A percentile compares a stretch with the other conserved stretches of the same genome.
Evolutionary conservation across 2,113 vertebrate genomes (phyloP).

Genomic region (Pygoscelis adeliae): DNA sequence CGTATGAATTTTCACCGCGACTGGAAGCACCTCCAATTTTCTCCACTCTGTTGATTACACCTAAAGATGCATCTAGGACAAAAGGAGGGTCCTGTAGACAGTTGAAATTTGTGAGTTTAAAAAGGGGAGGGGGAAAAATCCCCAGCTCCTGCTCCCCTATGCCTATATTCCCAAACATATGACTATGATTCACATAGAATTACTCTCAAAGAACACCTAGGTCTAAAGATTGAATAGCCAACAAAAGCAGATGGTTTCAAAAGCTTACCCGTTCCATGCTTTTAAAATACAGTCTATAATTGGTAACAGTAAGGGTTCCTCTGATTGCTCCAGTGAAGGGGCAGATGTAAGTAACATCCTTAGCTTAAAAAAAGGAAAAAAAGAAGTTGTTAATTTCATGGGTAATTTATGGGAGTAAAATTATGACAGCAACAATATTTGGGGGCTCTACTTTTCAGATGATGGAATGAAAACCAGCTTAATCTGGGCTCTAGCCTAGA

Average conservation of each 20-base stretch:
- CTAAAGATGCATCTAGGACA: conserved; percentile 92
- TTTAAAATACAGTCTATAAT: conserved; percentile 96
- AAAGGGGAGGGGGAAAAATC: conserved; percentile 33
- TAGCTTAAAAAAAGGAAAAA: conserved; percentile 74
- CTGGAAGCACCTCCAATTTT: conserved; percentile 90
- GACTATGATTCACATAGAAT: not conserved
- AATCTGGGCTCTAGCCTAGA: not conserved
- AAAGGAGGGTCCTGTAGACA: conserved; percentile 87
- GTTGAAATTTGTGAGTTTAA: conserved; percentile 55
- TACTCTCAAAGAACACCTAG: not conserved
- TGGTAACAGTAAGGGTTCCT: conserved; percentile 91
- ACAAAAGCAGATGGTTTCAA: conserved; percentile 1
- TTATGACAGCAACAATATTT: not conserved
- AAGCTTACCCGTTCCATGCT: conserved; percentile 90
- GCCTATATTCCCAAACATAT: not conserved
- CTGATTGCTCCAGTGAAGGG: conserved; percentile 91
- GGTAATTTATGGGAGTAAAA: not conserved
- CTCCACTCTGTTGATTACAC: conserved; percentile 94
- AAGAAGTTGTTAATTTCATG: not conserved
- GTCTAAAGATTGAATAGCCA: not conserved
- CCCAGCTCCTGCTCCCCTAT: conserved; percentile 16
- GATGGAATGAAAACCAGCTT: not conserved
- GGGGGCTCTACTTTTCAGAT: not conserved
- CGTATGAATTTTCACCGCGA: conserved; percentile 90
- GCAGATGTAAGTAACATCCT: conserved; percentile 96